Evolutionary conservation across 1,140 invertebrate genomes (phyloP).

Genomic region (Drosophila pseudoananassae): DNA sequence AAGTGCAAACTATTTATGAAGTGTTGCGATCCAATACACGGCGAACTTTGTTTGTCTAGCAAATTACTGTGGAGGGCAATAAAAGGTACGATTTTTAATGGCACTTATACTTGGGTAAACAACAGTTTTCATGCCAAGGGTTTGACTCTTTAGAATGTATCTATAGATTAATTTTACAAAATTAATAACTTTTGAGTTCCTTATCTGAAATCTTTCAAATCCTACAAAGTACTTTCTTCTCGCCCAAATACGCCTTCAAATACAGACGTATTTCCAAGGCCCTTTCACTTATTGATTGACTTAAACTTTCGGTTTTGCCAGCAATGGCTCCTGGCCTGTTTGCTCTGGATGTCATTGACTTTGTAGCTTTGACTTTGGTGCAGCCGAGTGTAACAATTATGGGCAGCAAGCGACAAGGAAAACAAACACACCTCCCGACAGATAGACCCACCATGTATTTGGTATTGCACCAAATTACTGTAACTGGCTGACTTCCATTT

Average conservation of each 20-base stretch:
- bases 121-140: background rate
- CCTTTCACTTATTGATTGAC: slow-evolving; percentile 65
- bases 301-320: slow-evolving; percentile 50
- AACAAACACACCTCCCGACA: slow-evolving; percentile 49
- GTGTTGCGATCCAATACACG: slow-evolving; percentile 29
- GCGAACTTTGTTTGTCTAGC: slow-evolving; percentile 60
- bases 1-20: slow-evolving; percentile 76
- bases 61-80: slow-evolving; percentile 65
- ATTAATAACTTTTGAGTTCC: background rate
- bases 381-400: slow-evolving; percentile 72
- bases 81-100: slow-evolving; percentile 32
- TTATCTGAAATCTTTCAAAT: background rate
- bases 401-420: slow-evolving; percentile 28
- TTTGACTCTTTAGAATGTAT: background rate
- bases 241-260: background rate
- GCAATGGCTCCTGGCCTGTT: slow-evolving; percentile 36
- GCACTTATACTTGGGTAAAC: slow-evolving; percentile 20
- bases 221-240: background rate
- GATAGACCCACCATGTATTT: slow-evolving; percentile 33
- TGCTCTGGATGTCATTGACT: slow-evolving; percentile 72
- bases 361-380: slow-evolving; percentile 74
- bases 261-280: background rate
- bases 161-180: background rate
- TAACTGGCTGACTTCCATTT: slow-evolving; percentile 33
- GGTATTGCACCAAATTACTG: slow-evolving; percentile 67